Evolutionary conservation across 2,888 invertebrate genomes (phyloP), one percentile per base, ranked within the genome.

Genomic region (Cantharis rustica): DNA sequence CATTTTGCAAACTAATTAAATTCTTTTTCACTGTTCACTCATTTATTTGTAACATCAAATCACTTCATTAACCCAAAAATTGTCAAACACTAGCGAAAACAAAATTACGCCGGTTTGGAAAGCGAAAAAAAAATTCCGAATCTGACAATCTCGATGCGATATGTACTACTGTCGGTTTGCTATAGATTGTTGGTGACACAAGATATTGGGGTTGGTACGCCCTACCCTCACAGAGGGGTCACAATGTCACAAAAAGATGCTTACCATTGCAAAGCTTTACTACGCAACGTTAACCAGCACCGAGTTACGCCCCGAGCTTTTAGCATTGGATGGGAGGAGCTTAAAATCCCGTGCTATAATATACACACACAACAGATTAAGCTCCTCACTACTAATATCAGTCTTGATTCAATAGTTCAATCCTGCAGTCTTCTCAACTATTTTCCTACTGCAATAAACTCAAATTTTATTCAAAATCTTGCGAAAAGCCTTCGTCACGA

Each of bases 1-100:
- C 93, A 93, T 93, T 85, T 88, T 90, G 47, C n/a, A 47, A 47
- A 47, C 47, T 47, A 47, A 47, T 47, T 47, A 47, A 47, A 47
- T 64, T 20, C 63, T 16, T 17, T 63, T 13, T 64, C 20, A 16
- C 64, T 20, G 64, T 64, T 17, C 64, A 64, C 64, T 64, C 20
- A 15, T 64, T 20, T 64, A 16, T 17, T 64, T 16, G 47, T 47
- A 47, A 47, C 64, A 64, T 20, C 64, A 17, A 64, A 64, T 20
- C 64, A 66, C 64, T 66, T 66, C 16, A 66, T 16, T 47, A 47
- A 47, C 47, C n/a, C 47, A 47, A 47, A 23, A 47, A 47, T 47
- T n/a, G 47, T 47, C 47, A 47, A 47, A 47, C 47, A 47, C 47
- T 47, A 47, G 27, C 72, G 64, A n/a, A 20, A 66, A 47, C 66